Evolutionary conservation across 2,797 vertebrate species (phyloP).

Genomic region (Pseudochromis fuscus): DNA sequence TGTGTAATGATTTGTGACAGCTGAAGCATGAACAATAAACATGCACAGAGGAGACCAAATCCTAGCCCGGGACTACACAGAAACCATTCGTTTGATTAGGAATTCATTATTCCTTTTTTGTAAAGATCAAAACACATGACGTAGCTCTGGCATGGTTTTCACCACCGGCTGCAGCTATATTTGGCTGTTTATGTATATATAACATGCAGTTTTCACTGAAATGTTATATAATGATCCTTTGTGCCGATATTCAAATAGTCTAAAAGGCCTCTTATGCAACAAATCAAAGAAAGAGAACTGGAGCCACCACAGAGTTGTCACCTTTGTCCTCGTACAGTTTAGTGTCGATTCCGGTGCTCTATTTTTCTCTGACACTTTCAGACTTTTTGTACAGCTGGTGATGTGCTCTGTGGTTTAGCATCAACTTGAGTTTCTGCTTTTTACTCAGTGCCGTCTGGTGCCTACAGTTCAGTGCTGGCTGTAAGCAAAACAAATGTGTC

Average conservation of each 20-base stretch:
- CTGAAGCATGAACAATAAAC: conserved; percentile 40
- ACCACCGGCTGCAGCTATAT: conserved; percentile 7
- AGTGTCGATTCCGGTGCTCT: conserved; percentile 9
- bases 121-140: conserved; percentile 19
- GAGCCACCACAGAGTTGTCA: conserved; percentile 31
- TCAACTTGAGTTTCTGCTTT: conserved; percentile 31
- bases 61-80: neutral
- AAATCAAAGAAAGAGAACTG: neutral
- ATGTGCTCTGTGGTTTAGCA: conserved; percentile 61
- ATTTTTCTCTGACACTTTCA: conserved; percentile 39
- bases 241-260: neutral
- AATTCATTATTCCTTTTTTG: conserved; percentile 23
- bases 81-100: conserved; percentile 14
- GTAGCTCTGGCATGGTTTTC: neutral
- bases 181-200: conserved; percentile 20
- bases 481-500: conserved; percentile 43
- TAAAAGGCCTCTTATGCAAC: neutral
- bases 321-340: conserved; percentile 39
- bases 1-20: conserved; percentile 46
- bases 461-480: conserved; percentile 17
- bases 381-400: conserved; percentile 9
- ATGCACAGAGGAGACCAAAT: conserved; percentile 7
- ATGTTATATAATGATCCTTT: conserved; percentile 26
- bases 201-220: neutral
- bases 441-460: conserved; percentile 1